Evolutionary conservation across 1,140 invertebrate species (phyloP).

Genomic region (Caenorhabditis brenneri): DNA sequence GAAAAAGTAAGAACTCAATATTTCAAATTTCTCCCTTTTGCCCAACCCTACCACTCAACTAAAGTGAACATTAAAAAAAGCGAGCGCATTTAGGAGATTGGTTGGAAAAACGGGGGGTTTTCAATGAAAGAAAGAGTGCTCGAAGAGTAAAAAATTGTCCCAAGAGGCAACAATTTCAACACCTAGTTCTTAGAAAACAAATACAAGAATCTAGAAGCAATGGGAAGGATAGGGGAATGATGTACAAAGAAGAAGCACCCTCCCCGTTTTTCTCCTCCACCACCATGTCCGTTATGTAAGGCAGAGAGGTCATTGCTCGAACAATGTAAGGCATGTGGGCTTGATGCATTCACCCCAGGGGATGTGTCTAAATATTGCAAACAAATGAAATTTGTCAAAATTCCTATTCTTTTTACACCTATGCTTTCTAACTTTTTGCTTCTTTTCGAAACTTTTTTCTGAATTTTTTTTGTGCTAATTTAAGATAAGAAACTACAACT

Average conservation of each 20-base stretch:
- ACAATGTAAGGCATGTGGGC: conserved; percentile 21
- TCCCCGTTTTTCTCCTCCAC: neutral
- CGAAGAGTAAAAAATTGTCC: neutral
- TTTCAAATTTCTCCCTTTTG: too few species aligned
- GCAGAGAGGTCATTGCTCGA: conserved; percentile 27
- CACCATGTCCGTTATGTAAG: neutral
- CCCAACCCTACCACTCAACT: neutral
- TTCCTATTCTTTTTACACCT: conserved; percentile 29
- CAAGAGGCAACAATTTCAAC: conserved; percentile 41
- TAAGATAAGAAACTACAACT: too few species aligned
- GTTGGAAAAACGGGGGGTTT: neutral
- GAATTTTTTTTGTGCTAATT: too few species aligned
- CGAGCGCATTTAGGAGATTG: neutral
- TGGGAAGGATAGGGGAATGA: neutral
- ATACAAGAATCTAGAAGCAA: conserved; percentile 32
- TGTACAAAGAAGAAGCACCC: neutral
- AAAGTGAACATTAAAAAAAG: neutral
- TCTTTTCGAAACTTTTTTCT: neutral
- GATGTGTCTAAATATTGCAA: conserved; percentile 44
- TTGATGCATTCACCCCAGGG: conserved; percentile 40
- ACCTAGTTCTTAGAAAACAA: conserved; percentile 33
- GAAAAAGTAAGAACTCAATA: too few species aligned
- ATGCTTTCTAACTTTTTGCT: neutral
- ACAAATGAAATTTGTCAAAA: conserved; percentile 43
- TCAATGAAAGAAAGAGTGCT: neutral